phyloP scores from a whole-genome alignment of 1,140 invertebrate genomes.

The Metopolophium dirhodum region DNA sequence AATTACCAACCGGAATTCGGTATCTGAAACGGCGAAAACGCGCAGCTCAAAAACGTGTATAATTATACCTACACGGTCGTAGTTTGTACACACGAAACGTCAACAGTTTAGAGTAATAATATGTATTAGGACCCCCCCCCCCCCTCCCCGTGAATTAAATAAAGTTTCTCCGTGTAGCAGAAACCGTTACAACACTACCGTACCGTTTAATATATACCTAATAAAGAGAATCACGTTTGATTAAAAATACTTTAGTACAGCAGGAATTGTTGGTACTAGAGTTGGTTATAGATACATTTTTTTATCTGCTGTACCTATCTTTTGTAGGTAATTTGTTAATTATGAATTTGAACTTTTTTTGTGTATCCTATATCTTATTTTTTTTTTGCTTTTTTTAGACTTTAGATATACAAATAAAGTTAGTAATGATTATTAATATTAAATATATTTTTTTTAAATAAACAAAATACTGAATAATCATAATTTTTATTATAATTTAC shows the following conservation, averaged over 20 bases:
- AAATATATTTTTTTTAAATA: too few relatives aligned
- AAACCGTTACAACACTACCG: background rate
- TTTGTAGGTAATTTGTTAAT: too few relatives aligned
- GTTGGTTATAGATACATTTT: too few relatives aligned
- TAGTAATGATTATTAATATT: too few relatives aligned
- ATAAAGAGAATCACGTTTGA: background rate
- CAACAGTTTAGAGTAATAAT: background rate
- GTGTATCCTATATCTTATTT: too few relatives aligned
- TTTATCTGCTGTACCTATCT: too few relatives aligned
- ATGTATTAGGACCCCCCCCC: background rate
- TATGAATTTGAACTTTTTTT: too few relatives aligned
- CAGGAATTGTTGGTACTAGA: too few relatives aligned
- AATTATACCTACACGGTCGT: background rate
- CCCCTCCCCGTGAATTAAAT: background rate
- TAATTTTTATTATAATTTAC: background rate
- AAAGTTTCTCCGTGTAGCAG: background rate
- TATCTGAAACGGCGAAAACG: constrained; percentile 66
- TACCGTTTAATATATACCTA: background rate
- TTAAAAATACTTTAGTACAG: background rate
- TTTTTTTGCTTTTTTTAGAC: background rate
- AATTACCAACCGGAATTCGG: constrained; percentile 71
- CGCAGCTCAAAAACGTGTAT: background rate
- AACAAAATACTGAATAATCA: too few relatives aligned
- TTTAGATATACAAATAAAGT: background rate
- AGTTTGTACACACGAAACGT: background rate